phyloP scores from a whole-genome alignment of 1,140 invertebrate species.

The Paramacrobiotus metropolitanus region DNA sequence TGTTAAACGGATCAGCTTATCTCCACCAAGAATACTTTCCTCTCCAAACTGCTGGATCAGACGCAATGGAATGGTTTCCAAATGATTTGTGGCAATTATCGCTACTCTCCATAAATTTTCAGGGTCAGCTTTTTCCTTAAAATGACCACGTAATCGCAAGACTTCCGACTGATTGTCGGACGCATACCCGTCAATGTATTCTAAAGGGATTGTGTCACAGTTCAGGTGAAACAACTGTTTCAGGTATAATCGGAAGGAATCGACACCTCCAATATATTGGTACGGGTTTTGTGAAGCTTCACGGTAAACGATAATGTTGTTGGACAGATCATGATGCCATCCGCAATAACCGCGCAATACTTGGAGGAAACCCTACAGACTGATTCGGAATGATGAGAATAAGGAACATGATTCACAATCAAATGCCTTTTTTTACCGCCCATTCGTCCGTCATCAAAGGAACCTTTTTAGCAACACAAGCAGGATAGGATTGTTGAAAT shows the following conservation, averaged over 20 bases:
- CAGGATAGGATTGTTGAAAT: background rate
- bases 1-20: background rate
- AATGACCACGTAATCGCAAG: too few species aligned
- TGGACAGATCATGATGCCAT: background rate
- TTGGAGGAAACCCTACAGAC: background rate
- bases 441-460: background rate
- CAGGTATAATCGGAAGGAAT: background rate
- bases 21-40: background rate
- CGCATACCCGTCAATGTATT: background rate
- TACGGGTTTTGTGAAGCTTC: background rate
- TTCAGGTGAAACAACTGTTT: background rate
- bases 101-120: background rate
- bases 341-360: background rate
- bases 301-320: background rate
- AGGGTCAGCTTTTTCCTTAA: background rate
- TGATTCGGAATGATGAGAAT: background rate
- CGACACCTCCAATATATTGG: background rate
- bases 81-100: background rate
- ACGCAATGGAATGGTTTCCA: background rate
- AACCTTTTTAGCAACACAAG: background rate
- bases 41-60: background rate
- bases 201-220: background rate
- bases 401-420: background rate
- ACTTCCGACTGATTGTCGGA: background rate
- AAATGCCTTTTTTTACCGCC: background rate